Percentiles rank a stretch among this genome's conserved stretches.
phyloP scores from a whole-genome alignment of 2,888 invertebrate species.

The Oxycera nigricornis region DNA sequence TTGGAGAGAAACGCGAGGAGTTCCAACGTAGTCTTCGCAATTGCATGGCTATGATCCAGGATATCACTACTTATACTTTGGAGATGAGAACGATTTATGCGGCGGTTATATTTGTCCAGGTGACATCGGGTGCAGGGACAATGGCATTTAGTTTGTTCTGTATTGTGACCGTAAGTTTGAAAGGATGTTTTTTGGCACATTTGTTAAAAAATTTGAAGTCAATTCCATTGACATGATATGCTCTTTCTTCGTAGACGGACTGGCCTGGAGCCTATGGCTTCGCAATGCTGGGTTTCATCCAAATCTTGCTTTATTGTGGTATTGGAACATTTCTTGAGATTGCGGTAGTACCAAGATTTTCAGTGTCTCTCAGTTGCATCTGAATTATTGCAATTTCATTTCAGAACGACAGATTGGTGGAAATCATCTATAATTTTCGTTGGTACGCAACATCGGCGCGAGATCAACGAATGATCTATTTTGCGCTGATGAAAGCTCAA shows the following conservation, averaged over 20 bases:
- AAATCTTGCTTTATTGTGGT: background rate
- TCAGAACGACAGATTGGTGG: background rate
- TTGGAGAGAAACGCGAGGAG: background rate
- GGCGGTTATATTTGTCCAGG: background rate
- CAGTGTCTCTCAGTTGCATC: too few species aligned
- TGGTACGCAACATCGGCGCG: background rate
- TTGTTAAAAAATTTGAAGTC: background rate
- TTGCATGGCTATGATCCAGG: background rate
- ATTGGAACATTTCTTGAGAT: background rate
- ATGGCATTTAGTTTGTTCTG: background rate
- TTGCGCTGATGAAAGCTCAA: background rate
- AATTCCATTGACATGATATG: background rate
- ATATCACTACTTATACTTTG: background rate
- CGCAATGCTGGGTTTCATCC: background rate
- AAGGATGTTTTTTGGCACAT: background rate
- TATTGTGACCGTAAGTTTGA: background rate
- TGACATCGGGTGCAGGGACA: background rate
- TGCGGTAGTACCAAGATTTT: too few species aligned
- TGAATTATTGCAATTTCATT: too few species aligned
- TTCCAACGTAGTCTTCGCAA: background rate
- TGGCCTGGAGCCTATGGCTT: constrained; percentile 10
- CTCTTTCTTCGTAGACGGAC: background rate
- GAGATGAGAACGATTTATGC: background rate
- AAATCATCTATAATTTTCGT: background rate
- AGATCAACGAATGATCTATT: background rate